Percentiles rank a stretch among this genome's conserved stretches.
phyloP scores from a whole-genome alignment of 1,140 invertebrate genomes.

The Campoletis sonorensis region DNA sequence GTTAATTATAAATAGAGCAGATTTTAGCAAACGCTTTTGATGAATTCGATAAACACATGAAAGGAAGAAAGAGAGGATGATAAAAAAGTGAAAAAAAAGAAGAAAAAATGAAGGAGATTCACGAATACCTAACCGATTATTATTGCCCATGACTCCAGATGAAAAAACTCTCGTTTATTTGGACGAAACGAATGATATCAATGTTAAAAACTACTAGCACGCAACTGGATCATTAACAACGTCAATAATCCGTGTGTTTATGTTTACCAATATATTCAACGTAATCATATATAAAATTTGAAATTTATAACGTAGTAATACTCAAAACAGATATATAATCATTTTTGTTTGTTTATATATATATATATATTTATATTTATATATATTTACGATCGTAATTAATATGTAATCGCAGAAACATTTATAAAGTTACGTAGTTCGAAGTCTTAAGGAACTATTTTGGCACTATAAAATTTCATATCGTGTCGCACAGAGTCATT shows the following conservation, averaged over 20 bases:
- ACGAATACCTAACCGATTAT: slow-evolving; percentile 28
- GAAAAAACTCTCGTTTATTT: slow-evolving; percentile 1
- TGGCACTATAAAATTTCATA: slow-evolving; percentile 67
- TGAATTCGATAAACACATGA: not conserved
- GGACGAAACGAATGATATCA: slow-evolving; percentile 26
- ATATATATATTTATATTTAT: not conserved
- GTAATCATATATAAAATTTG: slow-evolving; percentile 71
- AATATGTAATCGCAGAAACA: slow-evolving; percentile 43
- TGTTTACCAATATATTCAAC: slow-evolving; percentile 63
- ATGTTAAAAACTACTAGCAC: slow-evolving; percentile 44
- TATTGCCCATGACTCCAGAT: not conserved
- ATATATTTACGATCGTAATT: not conserved
- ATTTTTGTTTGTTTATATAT: too few relatives aligned
- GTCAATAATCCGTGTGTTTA: slow-evolving; percentile 57
- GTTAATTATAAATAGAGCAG: slow-evolving; percentile 13
- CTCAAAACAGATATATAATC: slow-evolving; percentile 51
- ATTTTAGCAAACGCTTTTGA: not conserved
- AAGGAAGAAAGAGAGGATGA: not conserved
- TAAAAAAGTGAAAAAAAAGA: not conserved
- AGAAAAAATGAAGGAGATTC: not conserved
- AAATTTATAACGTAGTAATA: slow-evolving; percentile 65
- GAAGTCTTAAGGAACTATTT: slow-evolving; percentile 67
- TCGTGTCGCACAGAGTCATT: slow-evolving; percentile 38
- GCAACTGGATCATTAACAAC: slow-evolving; percentile 52
- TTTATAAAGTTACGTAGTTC: slow-evolving; percentile 46